Conservation (phyloP, 2,888 invertebrate species). For the Sminthurinus aureus region DNA sequence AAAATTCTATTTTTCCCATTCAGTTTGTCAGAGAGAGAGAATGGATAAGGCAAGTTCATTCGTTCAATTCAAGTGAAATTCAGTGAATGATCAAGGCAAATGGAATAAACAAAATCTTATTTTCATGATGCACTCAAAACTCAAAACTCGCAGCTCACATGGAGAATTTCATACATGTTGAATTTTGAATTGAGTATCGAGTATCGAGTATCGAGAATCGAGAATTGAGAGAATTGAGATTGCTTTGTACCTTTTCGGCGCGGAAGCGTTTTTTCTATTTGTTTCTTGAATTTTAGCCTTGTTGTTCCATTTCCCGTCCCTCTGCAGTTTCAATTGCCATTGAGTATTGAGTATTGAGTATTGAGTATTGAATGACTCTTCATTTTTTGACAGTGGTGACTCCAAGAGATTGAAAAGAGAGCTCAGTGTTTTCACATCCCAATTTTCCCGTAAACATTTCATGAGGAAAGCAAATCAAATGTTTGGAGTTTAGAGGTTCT, state of each 20-base stretch:
- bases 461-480: too few species aligned
- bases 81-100: constrained; percentile 29
- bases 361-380: too few species aligned
- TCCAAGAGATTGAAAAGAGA: too few species aligned
- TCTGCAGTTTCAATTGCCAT: too few species aligned
- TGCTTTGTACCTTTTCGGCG: neutral
- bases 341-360: too few species aligned
- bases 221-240: neutral
- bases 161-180: constrained; percentile 5
- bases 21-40: neutral
- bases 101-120: constrained; percentile 39
- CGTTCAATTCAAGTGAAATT: constrained; percentile 7
- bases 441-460: too few species aligned
- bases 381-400: too few species aligned
- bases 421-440: too few species aligned
- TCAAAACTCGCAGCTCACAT: constrained; percentile 17
- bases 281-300: neutral
- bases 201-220: neutral
- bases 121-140: constrained; percentile 34
- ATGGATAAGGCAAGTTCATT: neutral
- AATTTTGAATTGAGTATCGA: constrained; percentile 26
- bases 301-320: neutral
- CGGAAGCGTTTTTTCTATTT: neutral
- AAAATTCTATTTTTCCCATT: neutral
- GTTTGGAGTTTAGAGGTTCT: too few species aligned